phyloP scores from a whole-genome alignment of 2,797 vertebrate species.

The Neosilurus hyrtlii region DNA sequence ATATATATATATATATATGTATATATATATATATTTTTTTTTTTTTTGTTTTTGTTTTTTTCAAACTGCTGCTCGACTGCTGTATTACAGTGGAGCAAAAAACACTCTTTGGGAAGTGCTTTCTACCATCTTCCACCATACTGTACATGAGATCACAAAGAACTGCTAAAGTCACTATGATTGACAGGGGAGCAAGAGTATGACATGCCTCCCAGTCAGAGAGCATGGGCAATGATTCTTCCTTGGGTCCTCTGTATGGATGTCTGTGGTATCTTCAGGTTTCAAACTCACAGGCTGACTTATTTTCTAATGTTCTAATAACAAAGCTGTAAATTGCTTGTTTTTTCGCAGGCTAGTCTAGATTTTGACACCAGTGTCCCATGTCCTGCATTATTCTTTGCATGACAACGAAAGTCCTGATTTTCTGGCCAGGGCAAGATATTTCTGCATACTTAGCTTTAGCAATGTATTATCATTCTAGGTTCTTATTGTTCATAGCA shows the following conservation, averaged over 20 bases:
- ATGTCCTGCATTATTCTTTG: no score
- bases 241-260: background rate
- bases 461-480: no score
- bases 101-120: background rate
- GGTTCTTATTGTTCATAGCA: no score
- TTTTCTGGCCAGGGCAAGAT: no score
- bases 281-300: background rate
- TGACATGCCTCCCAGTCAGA: background rate
- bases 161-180: background rate
- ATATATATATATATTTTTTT: no score
- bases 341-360: no score
- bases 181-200: background rate
- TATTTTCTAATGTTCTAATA: background rate
- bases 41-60: no score
- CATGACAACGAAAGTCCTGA: no score
- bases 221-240: background rate
- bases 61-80: background rate
- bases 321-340: no score
- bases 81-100: background rate
- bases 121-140: background rate
- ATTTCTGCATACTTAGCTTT: no score
- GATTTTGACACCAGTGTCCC: no score
- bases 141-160: background rate
- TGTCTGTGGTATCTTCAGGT: background rate
- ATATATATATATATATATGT: no score